phyloP scores from a whole-genome alignment of 1,140 invertebrate species.

The Drosophila bifasciata region DNA sequence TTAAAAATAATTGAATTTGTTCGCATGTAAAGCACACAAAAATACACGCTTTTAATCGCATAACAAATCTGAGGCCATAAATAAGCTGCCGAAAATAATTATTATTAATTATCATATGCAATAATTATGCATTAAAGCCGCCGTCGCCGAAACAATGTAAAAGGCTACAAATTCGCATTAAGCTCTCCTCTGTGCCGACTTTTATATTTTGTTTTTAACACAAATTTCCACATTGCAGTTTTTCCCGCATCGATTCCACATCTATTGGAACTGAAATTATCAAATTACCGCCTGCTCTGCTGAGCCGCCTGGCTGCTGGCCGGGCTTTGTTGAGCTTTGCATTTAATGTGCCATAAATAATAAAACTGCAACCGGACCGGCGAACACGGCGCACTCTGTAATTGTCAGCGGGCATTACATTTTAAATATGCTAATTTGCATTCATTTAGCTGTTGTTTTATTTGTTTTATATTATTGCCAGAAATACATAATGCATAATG shows the following conservation, averaged over 20 bases:
- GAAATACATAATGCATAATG: constrained; percentile 5
- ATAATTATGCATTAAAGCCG: constrained; percentile 55
- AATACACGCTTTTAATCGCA: constrained; percentile 39
- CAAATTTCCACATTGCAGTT: constrained; percentile 5
- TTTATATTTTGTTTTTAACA: constrained; percentile 2
- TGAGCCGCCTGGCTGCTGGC: background rate
- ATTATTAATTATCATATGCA: constrained; percentile 70
- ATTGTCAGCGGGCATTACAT: constrained; percentile 73
- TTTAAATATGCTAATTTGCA: constrained; percentile 78
- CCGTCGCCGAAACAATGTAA: constrained; percentile 35
- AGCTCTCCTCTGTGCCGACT: constrained; percentile 7
- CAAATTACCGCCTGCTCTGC: constrained; percentile 5
- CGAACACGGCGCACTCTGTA: constrained; percentile 40
- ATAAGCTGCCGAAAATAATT: constrained; percentile 69
- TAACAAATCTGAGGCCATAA: constrained; percentile 72
- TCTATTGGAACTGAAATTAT: constrained; percentile 27
- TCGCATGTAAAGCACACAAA: constrained; percentile 10
- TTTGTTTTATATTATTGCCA: constrained; percentile 39
- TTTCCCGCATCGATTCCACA: constrained; percentile 2
- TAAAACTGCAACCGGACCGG: constrained; percentile 45
- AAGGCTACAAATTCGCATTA: constrained; percentile 30
- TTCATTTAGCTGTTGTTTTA: constrained; percentile 55
- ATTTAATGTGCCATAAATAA: constrained; percentile 75
- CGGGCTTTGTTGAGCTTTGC: constrained; percentile 52
- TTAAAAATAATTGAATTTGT: constrained; percentile 49